Percentiles rank a stretch among this genome's conserved stretches.
Evolutionary conservation across 2,888 invertebrate species (phyloP).

Genomic region (Lamellibrachia satsuma): DNA sequence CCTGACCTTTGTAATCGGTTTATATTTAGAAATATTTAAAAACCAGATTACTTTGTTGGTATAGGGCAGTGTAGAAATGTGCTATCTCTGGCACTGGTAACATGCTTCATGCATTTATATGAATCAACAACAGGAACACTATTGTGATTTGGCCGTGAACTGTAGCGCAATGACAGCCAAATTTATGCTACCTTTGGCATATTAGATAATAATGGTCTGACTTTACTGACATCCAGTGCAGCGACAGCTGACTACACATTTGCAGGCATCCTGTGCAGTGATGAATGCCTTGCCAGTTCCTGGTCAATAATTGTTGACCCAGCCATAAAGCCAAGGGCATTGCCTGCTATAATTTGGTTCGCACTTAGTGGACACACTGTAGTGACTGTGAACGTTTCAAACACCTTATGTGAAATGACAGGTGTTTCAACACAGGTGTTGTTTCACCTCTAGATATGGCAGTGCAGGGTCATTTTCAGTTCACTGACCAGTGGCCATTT

Average conservation of each 20-base stretch:
- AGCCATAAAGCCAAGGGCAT: conserved; percentile 6
- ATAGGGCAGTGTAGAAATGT: background rate
- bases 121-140: background rate
- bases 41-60: background rate
- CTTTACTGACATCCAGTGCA: background rate
- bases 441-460: background rate
- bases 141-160: background rate
- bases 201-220: background rate
- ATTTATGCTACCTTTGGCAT: background rate
- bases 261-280: conserved; percentile 7
- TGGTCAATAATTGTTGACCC: conserved; percentile 17
- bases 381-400: background rate
- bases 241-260: background rate
- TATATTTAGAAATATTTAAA: background rate
- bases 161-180: background rate
- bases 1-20: no score
- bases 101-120: background rate
- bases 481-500: background rate
- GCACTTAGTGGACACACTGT: background rate
- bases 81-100: background rate
- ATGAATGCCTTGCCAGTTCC: background rate
- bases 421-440: background rate
- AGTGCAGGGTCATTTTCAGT: conserved; percentile 17
- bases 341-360: background rate
- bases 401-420: background rate